phyloP scores from a whole-genome alignment of 30 jellyfish, hydroid and myxozoan genomes.

The Hydra vulgaris region DNA sequence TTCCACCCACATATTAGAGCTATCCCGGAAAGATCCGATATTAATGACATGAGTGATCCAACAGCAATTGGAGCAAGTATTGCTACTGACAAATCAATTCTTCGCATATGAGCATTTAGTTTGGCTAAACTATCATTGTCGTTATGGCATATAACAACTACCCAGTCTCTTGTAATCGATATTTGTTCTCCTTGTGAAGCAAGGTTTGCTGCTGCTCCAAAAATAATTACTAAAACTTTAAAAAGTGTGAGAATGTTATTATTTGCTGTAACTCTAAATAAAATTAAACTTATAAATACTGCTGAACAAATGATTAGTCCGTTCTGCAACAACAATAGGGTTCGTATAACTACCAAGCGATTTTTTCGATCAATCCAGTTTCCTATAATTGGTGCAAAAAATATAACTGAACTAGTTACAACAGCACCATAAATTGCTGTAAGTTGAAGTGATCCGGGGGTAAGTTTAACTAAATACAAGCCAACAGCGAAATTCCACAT shows the following conservation, averaged over 20 bases:
- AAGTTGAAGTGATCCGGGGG: slow-evolving; percentile 86
- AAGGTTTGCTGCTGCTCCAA: slow-evolving; percentile 74
- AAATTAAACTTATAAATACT: slow-evolving; percentile 33
- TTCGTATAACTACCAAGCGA: slow-evolving; percentile 61
- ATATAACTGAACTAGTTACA: slow-evolving; percentile 40
- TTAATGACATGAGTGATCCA: slow-evolving; percentile 75
- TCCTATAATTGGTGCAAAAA: slow-evolving; percentile 86
- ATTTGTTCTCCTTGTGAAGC: slow-evolving; percentile 78
- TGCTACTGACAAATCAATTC: slow-evolving; percentile 92
- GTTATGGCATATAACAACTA: slow-evolving; percentile 63
- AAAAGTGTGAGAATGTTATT: slow-evolving; percentile 24
- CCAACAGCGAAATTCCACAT: slow-evolving; percentile 99
- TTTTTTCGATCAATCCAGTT: slow-evolving; percentile 72
- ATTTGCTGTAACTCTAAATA: slow-evolving; percentile 43
- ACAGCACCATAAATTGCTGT: slow-evolving; percentile 93
- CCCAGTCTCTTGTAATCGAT: slow-evolving; percentile 89
- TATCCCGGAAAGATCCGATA: slow-evolving; percentile 77
- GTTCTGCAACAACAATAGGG: slow-evolving; percentile 53
- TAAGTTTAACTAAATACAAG: slow-evolving; percentile 71
- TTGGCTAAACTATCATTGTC: slow-evolving; percentile 65
- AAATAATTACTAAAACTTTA: slow-evolving; percentile 48
- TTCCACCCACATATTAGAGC: slow-evolving; percentile 82
- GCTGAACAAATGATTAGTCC: slow-evolving; percentile 61
- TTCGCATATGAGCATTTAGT: slow-evolving; percentile 65
- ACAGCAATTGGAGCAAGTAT: slow-evolving; percentile 93